phyloP scores from a whole-genome alignment of 92 coral and sea anemone species.

The Siderastrea siderea region DNA sequence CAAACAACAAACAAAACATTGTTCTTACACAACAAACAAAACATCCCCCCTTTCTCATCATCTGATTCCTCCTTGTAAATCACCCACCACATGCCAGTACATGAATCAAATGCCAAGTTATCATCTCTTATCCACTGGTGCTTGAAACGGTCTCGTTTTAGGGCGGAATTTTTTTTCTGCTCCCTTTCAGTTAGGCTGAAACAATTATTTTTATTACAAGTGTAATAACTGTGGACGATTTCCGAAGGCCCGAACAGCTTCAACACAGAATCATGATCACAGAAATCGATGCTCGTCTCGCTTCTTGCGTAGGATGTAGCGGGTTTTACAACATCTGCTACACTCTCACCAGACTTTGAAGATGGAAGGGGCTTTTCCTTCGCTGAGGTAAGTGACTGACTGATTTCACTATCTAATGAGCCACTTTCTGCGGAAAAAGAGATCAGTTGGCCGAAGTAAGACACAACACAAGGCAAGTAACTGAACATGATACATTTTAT shows the following conservation, averaged over 20 bases:
- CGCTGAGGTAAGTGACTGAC: constrained; percentile 10
- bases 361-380: constrained; percentile 14
- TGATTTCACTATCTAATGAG: constrained; percentile 19
- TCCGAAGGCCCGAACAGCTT: constrained; percentile 31
- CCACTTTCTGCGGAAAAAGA: constrained; percentile 21
- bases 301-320: constrained; percentile 2
- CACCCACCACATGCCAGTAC: constrained; percentile 52
- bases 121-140: constrained; percentile 32
- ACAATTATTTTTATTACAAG: constrained; percentile 47
- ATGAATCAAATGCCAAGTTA: constrained; percentile 51
- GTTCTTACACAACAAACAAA: constrained; percentile 50
- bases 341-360: constrained; percentile 21
- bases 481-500: constrained; percentile 25
- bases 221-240: constrained; percentile 54
- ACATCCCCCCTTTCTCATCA: constrained; percentile 55
- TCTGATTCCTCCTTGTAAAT: constrained; percentile 45
- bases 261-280: constrained; percentile 36
- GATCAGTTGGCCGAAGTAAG: constrained; percentile 21
- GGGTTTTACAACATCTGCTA: constrained; percentile 25
- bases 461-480: constrained; percentile 22
- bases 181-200: constrained; percentile 50
- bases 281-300: constrained; percentile 18
- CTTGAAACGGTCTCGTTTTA: constrained; percentile 52
- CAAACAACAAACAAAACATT: no score
- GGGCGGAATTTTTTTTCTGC: constrained; percentile 42